Conservation (phyloP, 2,797 vertebrate species). For the Microcaecilia unicolor region DNA sequence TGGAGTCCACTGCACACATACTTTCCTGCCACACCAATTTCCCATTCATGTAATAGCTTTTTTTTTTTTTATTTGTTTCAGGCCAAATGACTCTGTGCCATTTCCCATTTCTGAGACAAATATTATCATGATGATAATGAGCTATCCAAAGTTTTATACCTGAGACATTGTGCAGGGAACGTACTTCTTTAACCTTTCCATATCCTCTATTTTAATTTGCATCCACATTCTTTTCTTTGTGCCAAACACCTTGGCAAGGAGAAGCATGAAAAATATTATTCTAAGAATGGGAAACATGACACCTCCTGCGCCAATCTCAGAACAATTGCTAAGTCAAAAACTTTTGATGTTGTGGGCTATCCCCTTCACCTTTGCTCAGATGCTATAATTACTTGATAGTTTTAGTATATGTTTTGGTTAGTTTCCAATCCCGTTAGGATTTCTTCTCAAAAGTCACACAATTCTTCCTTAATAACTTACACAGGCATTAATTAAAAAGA, state of each 20-base stretch:
- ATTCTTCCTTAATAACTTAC: no score
- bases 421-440: no score
- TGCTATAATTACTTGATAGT: neutral
- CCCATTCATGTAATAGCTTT: no score
- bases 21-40: no score
- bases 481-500: no score
- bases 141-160: no score
- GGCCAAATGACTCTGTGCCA: no score
- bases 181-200: neutral
- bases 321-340: neutral
- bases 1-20: no score
- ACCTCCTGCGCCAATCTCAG: neutral
- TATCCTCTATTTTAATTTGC: neutral
- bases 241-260: neutral
- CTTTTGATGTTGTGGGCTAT: constrained; percentile 5
- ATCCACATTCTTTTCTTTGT: neutral
- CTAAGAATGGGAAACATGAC: neutral
- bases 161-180: neutral
- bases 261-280: neutral
- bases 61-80: no score
- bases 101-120: no score
- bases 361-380: neutral
- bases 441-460: no score
- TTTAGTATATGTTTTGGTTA: neutral
- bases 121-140: no score